Conservation (phyloP, 2,797 vertebrate genomes). For the Acanthurus tractus region DNA sequence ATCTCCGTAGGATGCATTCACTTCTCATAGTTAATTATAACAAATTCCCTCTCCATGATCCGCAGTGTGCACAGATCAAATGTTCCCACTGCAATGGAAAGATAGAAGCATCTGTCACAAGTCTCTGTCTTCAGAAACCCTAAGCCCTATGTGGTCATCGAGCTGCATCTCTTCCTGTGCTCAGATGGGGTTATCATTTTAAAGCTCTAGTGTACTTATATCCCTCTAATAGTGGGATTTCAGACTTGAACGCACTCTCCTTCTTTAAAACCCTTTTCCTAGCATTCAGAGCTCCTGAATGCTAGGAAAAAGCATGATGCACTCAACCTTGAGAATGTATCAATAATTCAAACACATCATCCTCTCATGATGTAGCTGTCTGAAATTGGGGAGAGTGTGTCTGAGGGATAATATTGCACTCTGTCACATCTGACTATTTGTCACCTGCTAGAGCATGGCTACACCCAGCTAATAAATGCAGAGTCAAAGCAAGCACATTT, state of each 20-base stretch:
- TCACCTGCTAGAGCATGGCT: conserved; percentile 72
- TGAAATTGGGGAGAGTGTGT: conserved; percentile 76
- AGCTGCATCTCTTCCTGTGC: conserved; percentile 44
- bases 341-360: conserved; percentile 86
- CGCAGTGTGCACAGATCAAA: conserved; percentile 54
- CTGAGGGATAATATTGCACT: conserved; percentile 81
- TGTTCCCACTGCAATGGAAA: conserved; percentile 54
- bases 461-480: conserved; percentile 70
- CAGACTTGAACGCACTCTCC: conserved; percentile 53
- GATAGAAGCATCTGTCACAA: conserved; percentile 61
- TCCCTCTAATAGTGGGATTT: conserved; percentile 67
- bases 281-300: conserved; percentile 58
- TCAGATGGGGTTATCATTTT: conserved; percentile 44
- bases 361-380: conserved; percentile 81
- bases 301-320: conserved; percentile 68
- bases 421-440: conserved; percentile 81
- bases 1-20: conserved; percentile 75
- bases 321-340: conserved; percentile 85
- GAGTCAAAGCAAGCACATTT: conserved; percentile 68
- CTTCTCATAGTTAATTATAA: conserved; percentile 79
- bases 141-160: conserved; percentile 61
- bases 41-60: conserved; percentile 63
- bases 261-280: conserved; percentile 51
- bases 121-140: conserved; percentile 37
- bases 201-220: conserved; percentile 48